Evolutionary conservation across 2,888 invertebrate genomes (phyloP).

Genomic region (Sicus ferrugineus): DNA sequence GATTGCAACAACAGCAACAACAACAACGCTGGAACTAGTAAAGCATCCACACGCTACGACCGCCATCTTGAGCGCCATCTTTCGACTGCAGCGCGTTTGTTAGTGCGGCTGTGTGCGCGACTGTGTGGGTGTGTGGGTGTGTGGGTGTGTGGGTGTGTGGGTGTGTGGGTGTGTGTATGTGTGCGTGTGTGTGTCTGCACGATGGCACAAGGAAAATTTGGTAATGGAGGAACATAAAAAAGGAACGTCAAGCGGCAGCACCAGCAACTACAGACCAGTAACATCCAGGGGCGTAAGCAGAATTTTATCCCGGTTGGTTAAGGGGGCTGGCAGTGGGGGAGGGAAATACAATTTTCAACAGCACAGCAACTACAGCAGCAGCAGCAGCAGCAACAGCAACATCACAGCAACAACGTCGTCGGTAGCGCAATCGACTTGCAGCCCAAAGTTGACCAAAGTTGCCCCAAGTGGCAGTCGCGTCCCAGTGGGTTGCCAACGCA

Average conservation of each 20-base stretch:
- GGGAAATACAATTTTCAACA: too few species aligned
- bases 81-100: background rate
- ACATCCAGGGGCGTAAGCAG: background rate
- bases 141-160: slow-evolving; percentile 24
- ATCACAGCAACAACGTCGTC: background rate
- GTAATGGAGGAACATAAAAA: slow-evolving; percentile 14
- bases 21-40: background rate
- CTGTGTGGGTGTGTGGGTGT: background rate
- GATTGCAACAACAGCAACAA: slow-evolving; percentile 2
- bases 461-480: background rate
- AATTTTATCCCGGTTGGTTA: too few species aligned
- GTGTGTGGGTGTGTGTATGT: slow-evolving; percentile 12
- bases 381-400: slow-evolving; percentile 3
- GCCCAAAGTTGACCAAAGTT: background rate
- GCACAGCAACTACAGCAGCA: background rate
- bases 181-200: slow-evolving; percentile 27
- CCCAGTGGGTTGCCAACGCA: background rate
- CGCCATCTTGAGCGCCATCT: slow-evolving; percentile 29
- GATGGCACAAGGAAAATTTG: slow-evolving; percentile 27
- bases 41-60: slow-evolving; percentile 15
- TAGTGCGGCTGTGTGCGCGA: background rate
- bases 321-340: too few species aligned
- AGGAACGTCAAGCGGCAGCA: background rate
- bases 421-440: background rate
- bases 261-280: slow-evolving; percentile 1